Conservation (phyloP, 2,113 vertebrate genomes). For the Corythornis cristatus region DNA sequence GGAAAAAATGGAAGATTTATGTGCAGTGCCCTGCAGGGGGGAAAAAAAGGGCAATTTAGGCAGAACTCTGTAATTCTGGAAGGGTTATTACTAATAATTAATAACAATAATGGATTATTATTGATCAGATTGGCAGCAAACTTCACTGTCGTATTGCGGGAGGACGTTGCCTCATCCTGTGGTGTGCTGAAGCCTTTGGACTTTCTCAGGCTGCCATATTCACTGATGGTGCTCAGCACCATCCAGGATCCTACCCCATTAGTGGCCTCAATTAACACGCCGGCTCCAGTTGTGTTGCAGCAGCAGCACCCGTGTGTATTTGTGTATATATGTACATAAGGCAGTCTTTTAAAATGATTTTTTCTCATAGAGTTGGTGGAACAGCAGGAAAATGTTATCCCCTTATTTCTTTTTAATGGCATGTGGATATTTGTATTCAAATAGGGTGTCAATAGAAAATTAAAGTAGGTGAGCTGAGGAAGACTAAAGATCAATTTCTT, state of each 20-base stretch:
- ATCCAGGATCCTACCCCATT: background rate
- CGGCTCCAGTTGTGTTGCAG: background rate
- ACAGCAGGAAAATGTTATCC: background rate
- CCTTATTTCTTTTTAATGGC: background rate
- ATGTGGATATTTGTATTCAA: background rate
- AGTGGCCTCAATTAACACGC: background rate
- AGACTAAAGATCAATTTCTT: background rate
- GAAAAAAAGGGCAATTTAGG: constrained; percentile 38
- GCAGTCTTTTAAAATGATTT: background rate
- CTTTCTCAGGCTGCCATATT: background rate
- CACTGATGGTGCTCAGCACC: background rate
- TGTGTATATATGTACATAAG: background rate
- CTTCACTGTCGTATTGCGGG: constrained; percentile 41
- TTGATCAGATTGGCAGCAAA: constrained; percentile 61
- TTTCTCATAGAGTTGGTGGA: background rate
- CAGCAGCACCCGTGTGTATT: background rate
- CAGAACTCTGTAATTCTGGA: constrained; percentile 54
- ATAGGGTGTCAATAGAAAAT: background rate
- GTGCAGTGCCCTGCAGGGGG: constrained; percentile 59
- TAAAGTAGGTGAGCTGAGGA: background rate
- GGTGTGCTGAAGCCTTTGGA: background rate
- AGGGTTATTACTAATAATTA: background rate
- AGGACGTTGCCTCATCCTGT: constrained; percentile 3
- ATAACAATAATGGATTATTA: background rate
- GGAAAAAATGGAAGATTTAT: constrained; percentile 67